phyloP scores from a whole-genome alignment of 1,140 invertebrate genomes.

The Euura saliciscinereae region DNA sequence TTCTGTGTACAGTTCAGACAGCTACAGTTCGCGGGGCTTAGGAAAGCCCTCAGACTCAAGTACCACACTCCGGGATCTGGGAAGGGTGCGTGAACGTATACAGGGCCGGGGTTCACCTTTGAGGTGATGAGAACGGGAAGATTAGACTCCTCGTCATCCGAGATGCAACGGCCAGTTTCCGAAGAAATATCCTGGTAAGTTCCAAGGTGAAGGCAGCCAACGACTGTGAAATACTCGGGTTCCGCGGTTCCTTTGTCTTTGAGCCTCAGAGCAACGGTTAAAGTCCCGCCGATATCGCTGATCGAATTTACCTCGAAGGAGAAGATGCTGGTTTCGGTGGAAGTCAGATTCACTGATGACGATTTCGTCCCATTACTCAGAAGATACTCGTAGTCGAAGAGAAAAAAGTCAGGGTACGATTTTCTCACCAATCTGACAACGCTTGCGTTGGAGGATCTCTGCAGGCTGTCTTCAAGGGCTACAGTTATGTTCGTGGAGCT shows the following conservation, averaged over 20 bases:
- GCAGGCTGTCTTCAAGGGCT: slow-evolving; percentile 27
- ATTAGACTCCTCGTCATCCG: not conserved
- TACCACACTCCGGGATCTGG: slow-evolving; percentile 82
- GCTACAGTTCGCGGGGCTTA: slow-evolving; percentile 49
- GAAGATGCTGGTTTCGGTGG: slow-evolving; percentile 63
- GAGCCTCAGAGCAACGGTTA: slow-evolving; percentile 69
- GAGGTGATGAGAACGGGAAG: slow-evolving; percentile 60
- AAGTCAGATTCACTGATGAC: slow-evolving; percentile 68
- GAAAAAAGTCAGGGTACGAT: slow-evolving; percentile 72
- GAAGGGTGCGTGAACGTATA: slow-evolving; percentile 73
- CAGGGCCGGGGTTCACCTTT: slow-evolving; percentile 62
- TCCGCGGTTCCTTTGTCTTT: slow-evolving; percentile 61
- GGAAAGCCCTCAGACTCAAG: slow-evolving; percentile 69
- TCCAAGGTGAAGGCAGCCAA: slow-evolving; percentile 53
- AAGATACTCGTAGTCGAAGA: slow-evolving; percentile 72
- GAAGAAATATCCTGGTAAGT: not conserved
- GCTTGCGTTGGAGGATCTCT: slow-evolving; percentile 47
- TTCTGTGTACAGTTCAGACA: slow-evolving; percentile 44
- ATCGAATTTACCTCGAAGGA: slow-evolving; percentile 70
- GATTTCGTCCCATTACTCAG: slow-evolving; percentile 65
- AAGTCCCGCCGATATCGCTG: slow-evolving; percentile 73
- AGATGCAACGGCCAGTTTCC: not conserved
- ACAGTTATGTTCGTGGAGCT: slow-evolving; percentile 39
- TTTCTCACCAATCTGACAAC: slow-evolving; percentile 67
- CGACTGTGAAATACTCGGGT: slow-evolving; percentile 40